Percentiles rank a stretch among this genome's conserved stretches.
phyloP scores from a whole-genome alignment of 2,888 invertebrate species.

The Eucera pruinosa region DNA sequence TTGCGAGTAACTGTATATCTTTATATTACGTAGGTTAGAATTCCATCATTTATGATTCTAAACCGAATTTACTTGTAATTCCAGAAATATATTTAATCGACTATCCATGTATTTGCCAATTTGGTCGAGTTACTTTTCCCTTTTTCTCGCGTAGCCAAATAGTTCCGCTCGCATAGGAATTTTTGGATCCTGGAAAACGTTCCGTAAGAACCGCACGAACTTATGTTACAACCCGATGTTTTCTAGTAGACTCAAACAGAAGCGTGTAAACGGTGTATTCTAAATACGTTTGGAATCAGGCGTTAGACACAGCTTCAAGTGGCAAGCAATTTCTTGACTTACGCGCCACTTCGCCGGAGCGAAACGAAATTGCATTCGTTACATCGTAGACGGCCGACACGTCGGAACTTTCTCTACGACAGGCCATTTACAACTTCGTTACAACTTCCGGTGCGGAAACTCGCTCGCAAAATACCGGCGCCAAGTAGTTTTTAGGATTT shows the following conservation, averaged over 20 bases:
- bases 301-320: slow-evolving; percentile 31
- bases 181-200: no score
- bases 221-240: no score
- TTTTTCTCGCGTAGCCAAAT: no score
- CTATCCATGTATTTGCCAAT: no score
- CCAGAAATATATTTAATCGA: no score
- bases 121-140: no score
- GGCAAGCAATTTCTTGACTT: slow-evolving; percentile 65
- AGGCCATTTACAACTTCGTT: slow-evolving; percentile 69
- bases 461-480: slow-evolving; percentile 50
- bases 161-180: no score
- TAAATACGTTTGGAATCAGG: slow-evolving; percentile 28
- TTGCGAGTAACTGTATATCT: no score
- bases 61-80: no score
- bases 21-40: no score
- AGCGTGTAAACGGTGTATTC: slow-evolving; percentile 5
- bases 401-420: slow-evolving; percentile 60
- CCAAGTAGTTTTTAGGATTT: slow-evolving; percentile 64
- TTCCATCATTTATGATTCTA: no score
- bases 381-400: slow-evolving; percentile 55
- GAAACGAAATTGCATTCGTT: slow-evolving; percentile 70
- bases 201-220: no score
- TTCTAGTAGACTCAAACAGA: slow-evolving; percentile 1
- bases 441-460: slow-evolving; percentile 57
- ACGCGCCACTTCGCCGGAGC: slow-evolving; percentile 45